A percentile compares a stretch with the other conserved stretches of the same genome.
Evolutionary conservation across 2,888 invertebrate species (phyloP).

Genomic region (Ormia ochracea): DNA sequence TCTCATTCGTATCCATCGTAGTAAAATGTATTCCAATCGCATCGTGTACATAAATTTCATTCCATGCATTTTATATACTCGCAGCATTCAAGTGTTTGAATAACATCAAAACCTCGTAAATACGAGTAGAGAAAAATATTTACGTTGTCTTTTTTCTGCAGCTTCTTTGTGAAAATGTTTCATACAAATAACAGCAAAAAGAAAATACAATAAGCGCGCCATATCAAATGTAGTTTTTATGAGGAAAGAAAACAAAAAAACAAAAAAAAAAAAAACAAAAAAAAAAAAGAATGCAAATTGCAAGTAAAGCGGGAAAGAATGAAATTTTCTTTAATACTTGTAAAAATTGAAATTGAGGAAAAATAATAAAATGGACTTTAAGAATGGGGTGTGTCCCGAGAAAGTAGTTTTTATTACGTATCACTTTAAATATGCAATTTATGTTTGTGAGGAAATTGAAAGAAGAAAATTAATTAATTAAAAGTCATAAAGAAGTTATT

Average conservation of each 20-base stretch:
- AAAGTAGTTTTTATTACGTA: background rate
- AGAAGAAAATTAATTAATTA: background rate
- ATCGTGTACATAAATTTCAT: conserved; percentile 33
- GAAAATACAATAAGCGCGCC: conserved; percentile 50
- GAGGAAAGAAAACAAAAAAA: background rate
- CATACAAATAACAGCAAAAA: conserved; percentile 14
- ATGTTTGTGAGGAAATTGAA: background rate
- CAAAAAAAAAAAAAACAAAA: no score
- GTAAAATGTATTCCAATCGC: conserved; percentile 54
- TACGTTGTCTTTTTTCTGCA: conserved; percentile 18
- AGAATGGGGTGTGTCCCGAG: conserved; percentile 42
- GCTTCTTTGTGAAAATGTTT: conserved; percentile 26
- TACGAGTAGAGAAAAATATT: conserved; percentile 50
- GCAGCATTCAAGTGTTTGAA: conserved; percentile 37
- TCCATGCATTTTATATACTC: conserved; percentile 45
- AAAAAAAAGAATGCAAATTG: background rate
- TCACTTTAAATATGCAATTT: background rate
- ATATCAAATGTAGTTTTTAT: conserved; percentile 34
- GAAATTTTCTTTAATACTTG: conserved; percentile 27
- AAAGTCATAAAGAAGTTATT: background rate
- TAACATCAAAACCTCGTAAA: conserved; percentile 14
- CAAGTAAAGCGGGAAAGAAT: conserved; percentile 42
- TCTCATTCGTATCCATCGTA: conserved; percentile 18
- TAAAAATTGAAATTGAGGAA: conserved; percentile 20
- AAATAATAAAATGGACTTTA: conserved; percentile 20